Percentiles rank a stretch among this genome's conserved stretches.
phyloP scores from a whole-genome alignment of 1,140 invertebrate species.

The Drosophila leontia region DNA sequence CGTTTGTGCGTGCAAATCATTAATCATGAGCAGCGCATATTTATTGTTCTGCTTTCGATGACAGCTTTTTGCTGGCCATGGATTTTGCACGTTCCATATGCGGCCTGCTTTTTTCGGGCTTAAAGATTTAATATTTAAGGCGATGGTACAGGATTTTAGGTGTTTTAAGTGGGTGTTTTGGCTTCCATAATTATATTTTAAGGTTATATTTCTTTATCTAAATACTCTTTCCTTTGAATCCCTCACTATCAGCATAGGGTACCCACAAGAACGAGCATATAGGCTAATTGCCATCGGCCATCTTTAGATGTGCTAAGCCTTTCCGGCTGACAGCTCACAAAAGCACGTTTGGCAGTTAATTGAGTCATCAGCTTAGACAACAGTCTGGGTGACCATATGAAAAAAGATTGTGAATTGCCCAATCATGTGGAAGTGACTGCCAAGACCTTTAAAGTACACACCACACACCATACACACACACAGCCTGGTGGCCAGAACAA shows the following conservation, averaged over 20 bases:
- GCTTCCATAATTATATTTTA: too few relatives aligned
- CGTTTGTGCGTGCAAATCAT: constrained; percentile 72
- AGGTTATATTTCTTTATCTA: too few relatives aligned
- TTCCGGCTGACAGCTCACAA: constrained; percentile 45
- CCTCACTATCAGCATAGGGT: not conserved
- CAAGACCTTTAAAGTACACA: constrained; percentile 43
- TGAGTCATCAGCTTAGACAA: constrained; percentile 74
- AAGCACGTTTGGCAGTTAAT: constrained; percentile 69
- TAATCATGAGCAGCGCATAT: constrained; percentile 80
- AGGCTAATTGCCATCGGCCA: constrained; percentile 29
- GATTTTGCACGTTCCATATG: constrained; percentile 54
- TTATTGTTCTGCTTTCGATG: constrained; percentile 73
- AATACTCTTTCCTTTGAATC: not conserved
- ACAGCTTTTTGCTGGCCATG: constrained; percentile 73
- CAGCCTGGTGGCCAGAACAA: constrained; percentile 33
- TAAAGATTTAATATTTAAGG: constrained; percentile 40
- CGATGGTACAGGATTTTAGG: not conserved
- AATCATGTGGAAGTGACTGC: constrained; percentile 74
- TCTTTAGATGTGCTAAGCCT: constrained; percentile 19
- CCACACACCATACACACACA: not conserved
- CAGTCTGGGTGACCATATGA: constrained; percentile 43
- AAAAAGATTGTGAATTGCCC: constrained; percentile 64
- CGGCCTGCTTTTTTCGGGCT: constrained; percentile 17
- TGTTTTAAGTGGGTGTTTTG: too few relatives aligned
- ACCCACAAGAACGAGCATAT: constrained; percentile 4